These are phyloP conservation scores for Antheraea assamensis DNA, from an alignment of 2,888 invertebrate genomes.

Conservation along the genomic window DNA sequence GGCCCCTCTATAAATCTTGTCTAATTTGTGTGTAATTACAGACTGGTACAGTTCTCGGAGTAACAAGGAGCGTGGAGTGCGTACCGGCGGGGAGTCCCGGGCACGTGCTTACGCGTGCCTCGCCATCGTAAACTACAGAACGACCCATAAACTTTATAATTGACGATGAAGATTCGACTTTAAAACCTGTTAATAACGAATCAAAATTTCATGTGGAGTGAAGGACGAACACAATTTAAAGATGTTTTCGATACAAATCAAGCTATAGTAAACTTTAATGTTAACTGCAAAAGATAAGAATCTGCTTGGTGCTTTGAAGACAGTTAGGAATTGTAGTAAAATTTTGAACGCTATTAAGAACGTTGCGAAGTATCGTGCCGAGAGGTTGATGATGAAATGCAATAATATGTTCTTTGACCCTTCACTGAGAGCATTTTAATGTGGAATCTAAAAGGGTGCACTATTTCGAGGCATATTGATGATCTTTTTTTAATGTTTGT, in stretches of 20 bases:
- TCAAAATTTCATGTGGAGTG: constrained; percentile 31
- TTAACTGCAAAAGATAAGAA: constrained; percentile 53
- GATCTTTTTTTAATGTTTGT: constrained; percentile 59
- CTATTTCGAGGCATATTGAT: constrained; percentile 71
- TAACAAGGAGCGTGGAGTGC: constrained; percentile 71
- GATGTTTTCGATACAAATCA: constrained; percentile 43
- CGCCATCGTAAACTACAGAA: constrained; percentile 33
- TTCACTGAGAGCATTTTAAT: constrained; percentile 70
- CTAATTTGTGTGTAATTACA: constrained; percentile 83
- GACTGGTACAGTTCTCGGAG: constrained; percentile 76
- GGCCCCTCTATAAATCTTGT: constrained; percentile 81
- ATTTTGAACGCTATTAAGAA: constrained; percentile 66
- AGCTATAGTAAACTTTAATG: constrained; percentile 56
- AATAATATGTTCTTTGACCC: constrained; percentile 78
- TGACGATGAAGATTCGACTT: constrained; percentile 37
- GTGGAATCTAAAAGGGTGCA: constrained; percentile 69
- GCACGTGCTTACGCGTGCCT: constrained; percentile 79
- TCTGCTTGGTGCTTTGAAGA: constrained; percentile 46
- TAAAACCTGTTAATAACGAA: constrained; percentile 27
- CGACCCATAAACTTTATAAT: constrained; percentile 34
- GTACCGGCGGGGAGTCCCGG: constrained; percentile 75
- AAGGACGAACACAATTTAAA: constrained; percentile 46
- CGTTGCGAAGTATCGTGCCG: constrained; percentile 65
- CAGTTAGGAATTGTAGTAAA: constrained; percentile 49
- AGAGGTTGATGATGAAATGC: constrained; percentile 69